Percentiles rank a stretch among this genome's conserved stretches.
Conservation (phyloP, 2,113 vertebrate species). For the Dolichallabes microphthalmus region DNA sequence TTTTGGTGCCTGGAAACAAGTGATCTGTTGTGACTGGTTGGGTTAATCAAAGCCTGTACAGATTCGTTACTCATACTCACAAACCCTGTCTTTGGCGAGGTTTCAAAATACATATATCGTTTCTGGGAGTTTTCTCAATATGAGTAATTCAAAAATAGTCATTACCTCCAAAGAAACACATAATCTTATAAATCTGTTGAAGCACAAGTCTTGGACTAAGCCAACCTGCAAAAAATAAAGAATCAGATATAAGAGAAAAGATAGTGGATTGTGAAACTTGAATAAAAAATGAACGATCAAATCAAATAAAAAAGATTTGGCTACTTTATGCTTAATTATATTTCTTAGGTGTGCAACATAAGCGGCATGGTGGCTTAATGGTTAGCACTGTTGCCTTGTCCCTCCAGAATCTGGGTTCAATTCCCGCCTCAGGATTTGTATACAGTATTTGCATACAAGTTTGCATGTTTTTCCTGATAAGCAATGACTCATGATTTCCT, state of each 20-base stretch:
- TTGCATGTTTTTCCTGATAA: too few species aligned
- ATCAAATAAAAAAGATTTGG: background rate
- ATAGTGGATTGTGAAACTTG: background rate
- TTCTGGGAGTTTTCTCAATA: background rate
- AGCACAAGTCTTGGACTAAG: background rate
- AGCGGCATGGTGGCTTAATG: too few species aligned
- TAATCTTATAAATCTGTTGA: background rate
- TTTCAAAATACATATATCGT: background rate
- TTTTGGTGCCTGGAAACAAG: too few species aligned
- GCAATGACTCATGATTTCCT: conserved; percentile 8
- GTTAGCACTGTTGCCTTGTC: too few species aligned
- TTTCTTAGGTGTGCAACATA: background rate
- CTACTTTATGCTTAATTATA: background rate
- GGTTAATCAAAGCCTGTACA: background rate
- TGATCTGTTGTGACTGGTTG: too few species aligned
- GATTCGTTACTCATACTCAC: background rate
- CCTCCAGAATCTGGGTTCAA: too few species aligned
- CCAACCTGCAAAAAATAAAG: background rate
- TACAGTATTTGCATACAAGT: too few species aligned
- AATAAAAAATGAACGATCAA: too few species aligned
- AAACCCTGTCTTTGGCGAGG: background rate
- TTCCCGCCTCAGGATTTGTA: too few species aligned
- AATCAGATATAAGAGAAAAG: background rate
- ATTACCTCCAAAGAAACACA: background rate
- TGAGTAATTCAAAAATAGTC: background rate